Evolutionary conservation across 2,888 invertebrate genomes (phyloP), one percentile per base, ranked within the genome.

Genomic region (Galeopsomyia nigrocyanea): DNA sequence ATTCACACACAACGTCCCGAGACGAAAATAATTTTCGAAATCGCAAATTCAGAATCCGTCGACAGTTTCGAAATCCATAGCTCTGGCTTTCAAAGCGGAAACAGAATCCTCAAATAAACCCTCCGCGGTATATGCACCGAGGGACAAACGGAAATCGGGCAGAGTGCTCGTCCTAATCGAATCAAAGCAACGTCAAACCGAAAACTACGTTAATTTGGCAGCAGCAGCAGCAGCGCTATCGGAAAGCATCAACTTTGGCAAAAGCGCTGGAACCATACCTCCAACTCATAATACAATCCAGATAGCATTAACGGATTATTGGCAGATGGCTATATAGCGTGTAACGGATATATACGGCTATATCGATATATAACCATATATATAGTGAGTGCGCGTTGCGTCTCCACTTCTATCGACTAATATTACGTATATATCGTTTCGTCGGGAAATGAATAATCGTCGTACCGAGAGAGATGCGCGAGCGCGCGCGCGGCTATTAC

Each of bases 371-470:
- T n/a, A n/a, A n/a, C n/a, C n/a, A n/a, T n/a, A n/a, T n/a, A n/a
- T n/a, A n/a, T n/a, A n/a, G n/a, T n/a, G n/a, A n/a, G n/a, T n/a
- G 49, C 6, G 1, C 2, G 2, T 10, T 19, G 19, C 50, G 21
- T 16, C 49, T 49, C 49, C 49, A 13, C 49, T 49, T 39, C 39
- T 53, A 19, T 31, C 21, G 14, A 53, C 53, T 53, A 31, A 64
- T 64, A 64, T 64, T 53, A 39, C 46, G 21, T 46, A 14, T 19
- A 51, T 64, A 7, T 16, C 3, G 17, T 26, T 14, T 17, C 10
- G n/a, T 55, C 56, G 69, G 39, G 64, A 70, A 70, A 70, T 71
- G 65, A 71, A 71, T 65, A 65, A 71, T 65, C 70, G 60, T 65
- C 53, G 39, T 47, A 53, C 21, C 55, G 53, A 51, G 53, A 51